A percentile compares a stretch with the other conserved stretches of the same genome.
Conservation (phyloP, 1,140 invertebrate species). For the Drosophila bocki region DNA sequence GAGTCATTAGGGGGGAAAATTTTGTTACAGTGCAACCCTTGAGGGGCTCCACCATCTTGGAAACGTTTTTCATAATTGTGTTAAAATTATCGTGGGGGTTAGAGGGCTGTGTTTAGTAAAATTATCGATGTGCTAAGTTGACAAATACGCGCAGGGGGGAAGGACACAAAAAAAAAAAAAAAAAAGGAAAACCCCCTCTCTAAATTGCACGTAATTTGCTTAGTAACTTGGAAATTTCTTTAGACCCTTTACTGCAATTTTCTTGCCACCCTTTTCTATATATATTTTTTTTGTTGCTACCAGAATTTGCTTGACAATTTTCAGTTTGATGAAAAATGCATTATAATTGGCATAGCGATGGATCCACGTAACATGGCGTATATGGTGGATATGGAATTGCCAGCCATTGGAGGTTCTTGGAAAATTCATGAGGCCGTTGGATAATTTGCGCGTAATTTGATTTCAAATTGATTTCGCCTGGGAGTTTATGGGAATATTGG, state of each 20-base stretch:
- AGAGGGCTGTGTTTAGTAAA: slow-evolving; percentile 4
- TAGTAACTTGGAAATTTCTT: slow-evolving; percentile 30
- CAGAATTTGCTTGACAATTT: slow-evolving; percentile 59
- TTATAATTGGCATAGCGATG: slow-evolving; percentile 66
- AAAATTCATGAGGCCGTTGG: slow-evolving; percentile 54
- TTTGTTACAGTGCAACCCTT: slow-evolving; percentile 3
- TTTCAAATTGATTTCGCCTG: slow-evolving; percentile 60
- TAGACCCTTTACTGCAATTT: slow-evolving; percentile 26
- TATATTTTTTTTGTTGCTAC: background rate
- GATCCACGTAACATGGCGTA: slow-evolving; percentile 1
- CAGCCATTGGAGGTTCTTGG: slow-evolving; percentile 19
- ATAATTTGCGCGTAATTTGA: slow-evolving; percentile 75
- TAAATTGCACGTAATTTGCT: slow-evolving; percentile 33
- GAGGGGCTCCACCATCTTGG: slow-evolving; percentile 37
- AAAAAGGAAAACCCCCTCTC: slow-evolving; percentile 1
- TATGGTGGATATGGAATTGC: background rate
- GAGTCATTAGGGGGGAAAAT: slow-evolving; percentile 24
- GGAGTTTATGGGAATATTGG: slow-evolving; percentile 21
- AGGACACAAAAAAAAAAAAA: too few species aligned
- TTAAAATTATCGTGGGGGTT: slow-evolving; percentile 57
- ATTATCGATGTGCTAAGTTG: slow-evolving; percentile 81
- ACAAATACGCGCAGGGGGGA: slow-evolving; percentile 54
- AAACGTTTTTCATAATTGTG: slow-evolving; percentile 77
- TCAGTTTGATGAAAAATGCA: slow-evolving; percentile 70
- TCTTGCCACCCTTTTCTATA: background rate